Conservation (phyloP, 2,113 vertebrate genomes). For the Poeciliopsis turrubarensis region DNA sequence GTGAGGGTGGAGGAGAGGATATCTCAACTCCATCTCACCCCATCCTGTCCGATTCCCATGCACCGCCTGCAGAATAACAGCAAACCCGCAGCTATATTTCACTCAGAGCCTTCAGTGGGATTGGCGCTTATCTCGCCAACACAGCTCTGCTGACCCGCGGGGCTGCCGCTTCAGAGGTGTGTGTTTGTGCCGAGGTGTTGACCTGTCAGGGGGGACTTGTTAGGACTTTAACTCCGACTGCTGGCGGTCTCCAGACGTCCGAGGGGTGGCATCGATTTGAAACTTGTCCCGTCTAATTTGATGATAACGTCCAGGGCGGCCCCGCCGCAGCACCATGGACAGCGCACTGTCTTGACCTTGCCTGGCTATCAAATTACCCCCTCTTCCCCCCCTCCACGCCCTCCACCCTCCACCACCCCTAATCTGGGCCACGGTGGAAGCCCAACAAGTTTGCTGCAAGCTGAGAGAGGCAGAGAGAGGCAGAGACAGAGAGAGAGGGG, state of each 20-base stretch:
- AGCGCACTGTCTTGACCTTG: slow-evolving; percentile 84
- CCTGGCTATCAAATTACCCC: slow-evolving; percentile 79
- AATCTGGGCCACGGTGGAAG: slow-evolving; percentile 63
- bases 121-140: slow-evolving; percentile 69
- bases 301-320: slow-evolving; percentile 76
- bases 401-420: slow-evolving; percentile 3
- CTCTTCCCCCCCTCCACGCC: too few relatives aligned
- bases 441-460: slow-evolving; percentile 57
- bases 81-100: slow-evolving; percentile 48
- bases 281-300: slow-evolving; percentile 84
- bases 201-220: slow-evolving; percentile 82
- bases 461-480: slow-evolving; percentile 17
- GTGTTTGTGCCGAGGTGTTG: slow-evolving; percentile 75
- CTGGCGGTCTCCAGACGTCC: slow-evolving; percentile 76
- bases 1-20: background rate
- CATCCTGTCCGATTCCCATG: slow-evolving; percentile 9
- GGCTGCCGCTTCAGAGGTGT: slow-evolving; percentile 66
- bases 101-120: slow-evolving; percentile 59
- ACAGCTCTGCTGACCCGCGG: slow-evolving; percentile 69
- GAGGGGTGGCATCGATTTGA: slow-evolving; percentile 82
- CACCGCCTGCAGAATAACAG: slow-evolving; percentile 36
- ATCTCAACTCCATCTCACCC: slow-evolving; percentile 5
- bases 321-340: slow-evolving; percentile 91
- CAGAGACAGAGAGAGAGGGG: slow-evolving; percentile 19
- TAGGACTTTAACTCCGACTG: slow-evolving; percentile 80